Percentiles rank a stretch among this genome's conserved stretches.
Conservation (phyloP, 2,888 invertebrate genomes). For the Helicoverpa assulta region DNA sequence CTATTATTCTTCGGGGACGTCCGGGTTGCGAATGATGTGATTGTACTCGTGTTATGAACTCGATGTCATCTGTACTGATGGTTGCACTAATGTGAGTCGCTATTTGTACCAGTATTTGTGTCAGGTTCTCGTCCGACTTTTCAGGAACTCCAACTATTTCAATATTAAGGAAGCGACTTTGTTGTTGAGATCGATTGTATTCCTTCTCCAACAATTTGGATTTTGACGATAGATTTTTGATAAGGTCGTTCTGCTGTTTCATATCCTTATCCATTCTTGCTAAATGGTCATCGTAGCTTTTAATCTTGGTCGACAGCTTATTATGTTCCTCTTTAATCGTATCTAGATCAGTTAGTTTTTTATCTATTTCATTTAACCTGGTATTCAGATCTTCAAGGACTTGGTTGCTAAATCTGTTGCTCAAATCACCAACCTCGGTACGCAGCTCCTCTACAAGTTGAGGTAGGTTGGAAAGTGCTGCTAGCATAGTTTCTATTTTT, state of each 20-base stretch:
- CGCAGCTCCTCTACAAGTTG: background rate
- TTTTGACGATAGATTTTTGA: background rate
- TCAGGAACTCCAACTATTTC: conserved; percentile 31
- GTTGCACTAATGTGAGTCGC: background rate
- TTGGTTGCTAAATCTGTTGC: background rate
- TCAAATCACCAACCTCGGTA: background rate
- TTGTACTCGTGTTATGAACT: conserved; percentile 9
- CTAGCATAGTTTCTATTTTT: background rate
- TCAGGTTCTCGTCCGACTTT: conserved; percentile 6
- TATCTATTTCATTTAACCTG: background rate
- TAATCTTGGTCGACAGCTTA: background rate
- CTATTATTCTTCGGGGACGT: conserved; percentile 7
- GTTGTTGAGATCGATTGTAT: conserved; percentile 16
- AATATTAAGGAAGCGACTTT: conserved; percentile 15
- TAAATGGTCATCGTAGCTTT: background rate
- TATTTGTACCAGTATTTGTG: conserved; percentile 3
- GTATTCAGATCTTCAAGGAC: background rate
- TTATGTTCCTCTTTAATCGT: background rate
- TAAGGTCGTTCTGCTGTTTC: background rate
- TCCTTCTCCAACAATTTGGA: conserved; percentile 7
- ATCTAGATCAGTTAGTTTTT: background rate
- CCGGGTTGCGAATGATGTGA: conserved; percentile 4
- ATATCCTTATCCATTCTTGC: conserved; percentile 3
- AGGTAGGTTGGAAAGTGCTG: background rate
- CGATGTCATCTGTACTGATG: conserved; percentile 3